A percentile compares a stretch with the other conserved stretches of the same genome.
Evolutionary conservation across 2,797 vertebrate species (phyloP).

Genomic region (Schizopygopsis pylzovi): DNA sequence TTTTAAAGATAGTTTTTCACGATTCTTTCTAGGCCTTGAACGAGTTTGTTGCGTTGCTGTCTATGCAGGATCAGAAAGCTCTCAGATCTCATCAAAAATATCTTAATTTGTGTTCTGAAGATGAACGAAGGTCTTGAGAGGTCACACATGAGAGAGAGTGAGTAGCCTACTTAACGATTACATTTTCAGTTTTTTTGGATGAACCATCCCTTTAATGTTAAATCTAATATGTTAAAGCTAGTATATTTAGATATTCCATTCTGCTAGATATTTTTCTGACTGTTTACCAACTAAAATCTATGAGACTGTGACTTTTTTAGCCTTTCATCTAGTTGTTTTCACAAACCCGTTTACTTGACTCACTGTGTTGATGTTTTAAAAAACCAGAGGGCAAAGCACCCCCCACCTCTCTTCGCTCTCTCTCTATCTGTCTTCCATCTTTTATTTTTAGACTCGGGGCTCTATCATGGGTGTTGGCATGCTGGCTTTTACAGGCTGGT

Average conservation of each 20-base stretch:
- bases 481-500: constrained; percentile 62
- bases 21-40: neutral
- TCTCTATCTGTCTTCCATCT: constrained; percentile 45
- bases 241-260: neutral
- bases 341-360: neutral
- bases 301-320: neutral
- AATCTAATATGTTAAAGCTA: neutral
- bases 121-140: too few relatives aligned
- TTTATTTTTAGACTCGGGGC: constrained; percentile 77
- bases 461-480: constrained; percentile 66
- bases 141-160: too few relatives aligned
- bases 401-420: constrained; percentile 14
- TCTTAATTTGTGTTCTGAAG: too few relatives aligned
- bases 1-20: neutral
- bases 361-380: constrained; percentile 29
- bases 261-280: too few relatives aligned
- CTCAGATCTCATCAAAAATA: too few relatives aligned
- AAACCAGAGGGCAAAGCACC: constrained; percentile 18
- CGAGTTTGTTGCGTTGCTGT: neutral
- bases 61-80: neutral
- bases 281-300: neutral
- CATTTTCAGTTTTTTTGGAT: too few relatives aligned
- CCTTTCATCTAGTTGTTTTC: neutral
- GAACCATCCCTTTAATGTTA: neutral
- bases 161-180: too few relatives aligned